Evolutionary conservation across 2,888 invertebrate species (phyloP), one percentile per base, ranked within the genome.

Genomic region (Geotrupes spiniger): DNA sequence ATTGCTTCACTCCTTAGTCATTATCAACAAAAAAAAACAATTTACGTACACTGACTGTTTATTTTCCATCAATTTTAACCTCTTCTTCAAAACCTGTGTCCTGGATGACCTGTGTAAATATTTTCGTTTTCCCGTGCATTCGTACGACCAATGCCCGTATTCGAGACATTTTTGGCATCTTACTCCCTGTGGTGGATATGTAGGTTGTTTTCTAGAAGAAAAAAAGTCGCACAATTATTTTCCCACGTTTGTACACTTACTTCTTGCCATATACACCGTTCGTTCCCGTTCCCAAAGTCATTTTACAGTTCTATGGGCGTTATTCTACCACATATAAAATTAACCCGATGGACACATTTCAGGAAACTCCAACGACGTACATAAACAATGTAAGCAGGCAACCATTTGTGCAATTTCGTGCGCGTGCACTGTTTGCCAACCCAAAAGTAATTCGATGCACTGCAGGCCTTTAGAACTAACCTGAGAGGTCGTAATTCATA

Each of bases 101-200:
- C 94, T 82, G 0, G 94, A 92, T 3, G 85, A 83, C 47, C 94
- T 81, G 60, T 91, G 85, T 2, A 92, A 76, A 71, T 87, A 88
- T 74, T 95, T 95, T 52, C 94, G 80, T 72, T 94, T 93, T 9
- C 89, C 89, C 58, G 84, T 91, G 68, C 95, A 96, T 71, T 94
- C 89, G 65, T 91, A 96, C 51, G 92, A 93, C 92, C 93, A 95
- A 70, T 96, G 95, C 0, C 95, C 95, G 64, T 84, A 84, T 73
- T 93, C 88, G 37, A 94, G 74, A 67, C 95, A 96, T 75, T 94
- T 95, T 71, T 95, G 95, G 69, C 95, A 96, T 21, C 89, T 82
- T 51, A 89, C 81, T 8, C 86, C 86, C 70, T 87, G 84, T 27
- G 70, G 68, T 1, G 89, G 87, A 70, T 84, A 85, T 1, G 80